phyloP scores from a whole-genome alignment of 2,888 invertebrate genomes.

The Macrophya alboannulata region DNA sequence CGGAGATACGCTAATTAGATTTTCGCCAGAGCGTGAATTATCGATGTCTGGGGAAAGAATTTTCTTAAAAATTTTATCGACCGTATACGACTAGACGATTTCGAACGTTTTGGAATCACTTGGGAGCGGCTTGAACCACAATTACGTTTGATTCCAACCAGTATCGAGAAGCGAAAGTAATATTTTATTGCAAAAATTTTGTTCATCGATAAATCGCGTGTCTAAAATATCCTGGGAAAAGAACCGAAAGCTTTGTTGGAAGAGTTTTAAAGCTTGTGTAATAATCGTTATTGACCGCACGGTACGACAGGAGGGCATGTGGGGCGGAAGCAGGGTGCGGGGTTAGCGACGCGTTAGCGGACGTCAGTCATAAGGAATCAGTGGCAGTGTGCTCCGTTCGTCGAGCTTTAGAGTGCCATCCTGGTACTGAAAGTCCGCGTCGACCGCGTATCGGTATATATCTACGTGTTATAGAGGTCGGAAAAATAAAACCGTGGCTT shows the following conservation, averaged over 20 bases:
- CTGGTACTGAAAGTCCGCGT: slow-evolving; percentile 48
- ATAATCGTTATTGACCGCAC: slow-evolving; percentile 52
- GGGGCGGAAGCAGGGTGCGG: slow-evolving; percentile 50
- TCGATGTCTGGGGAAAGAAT: not conserved
- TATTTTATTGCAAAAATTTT: not conserved
- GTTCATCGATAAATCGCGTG: not conserved
- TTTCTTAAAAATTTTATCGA: slow-evolving; percentile 10
- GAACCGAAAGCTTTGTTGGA: not conserved
- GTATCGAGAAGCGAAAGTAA: not conserved
- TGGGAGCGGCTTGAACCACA: not conserved
- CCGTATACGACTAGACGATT: not conserved
- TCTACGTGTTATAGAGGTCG: not conserved
- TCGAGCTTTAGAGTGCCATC: slow-evolving; percentile 50
- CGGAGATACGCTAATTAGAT: slow-evolving; percentile 33
- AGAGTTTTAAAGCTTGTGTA: slow-evolving; percentile 47
- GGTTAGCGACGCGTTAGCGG: slow-evolving; percentile 65
- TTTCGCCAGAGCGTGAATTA: slow-evolving; percentile 5
- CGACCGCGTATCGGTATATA: slow-evolving; percentile 48
- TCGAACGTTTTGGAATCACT: not conserved
- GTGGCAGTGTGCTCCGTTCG: slow-evolving; percentile 49
- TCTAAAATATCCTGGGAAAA: not conserved
- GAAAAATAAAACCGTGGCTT: not conserved
- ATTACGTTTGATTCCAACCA: not conserved
- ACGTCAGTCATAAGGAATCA: slow-evolving; percentile 77
- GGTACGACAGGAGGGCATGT: slow-evolving; percentile 18